Percentiles rank a stretch among this genome's conserved stretches.
Conservation (phyloP, 2,113 vertebrate species). For the Clinocottus analis region DNA sequence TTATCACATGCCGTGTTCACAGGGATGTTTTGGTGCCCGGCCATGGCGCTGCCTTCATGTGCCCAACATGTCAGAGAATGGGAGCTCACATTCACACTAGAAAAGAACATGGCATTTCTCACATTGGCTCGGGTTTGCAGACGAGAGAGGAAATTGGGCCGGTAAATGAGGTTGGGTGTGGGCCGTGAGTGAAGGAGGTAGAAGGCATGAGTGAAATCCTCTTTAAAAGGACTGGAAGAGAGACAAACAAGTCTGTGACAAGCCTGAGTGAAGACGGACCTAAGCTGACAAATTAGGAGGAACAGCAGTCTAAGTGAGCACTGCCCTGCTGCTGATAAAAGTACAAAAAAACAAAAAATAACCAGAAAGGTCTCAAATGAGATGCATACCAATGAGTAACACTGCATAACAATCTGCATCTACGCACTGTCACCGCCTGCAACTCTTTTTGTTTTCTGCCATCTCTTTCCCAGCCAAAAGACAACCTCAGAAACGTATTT, state of each 20-base stretch:
- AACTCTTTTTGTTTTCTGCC: neutral
- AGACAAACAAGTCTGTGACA: constrained; percentile 37
- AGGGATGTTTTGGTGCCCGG: constrained; percentile 4
- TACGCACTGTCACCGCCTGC: neutral
- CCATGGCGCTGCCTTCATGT: constrained; percentile 1
- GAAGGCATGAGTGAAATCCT: constrained; percentile 47
- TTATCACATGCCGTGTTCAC: constrained; percentile 5
- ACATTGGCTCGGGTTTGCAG: constrained; percentile 36
- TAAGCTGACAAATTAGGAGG: constrained; percentile 52
- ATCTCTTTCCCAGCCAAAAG: neutral
- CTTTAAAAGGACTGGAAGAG: constrained; percentile 27
- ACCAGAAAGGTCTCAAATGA: constrained; percentile 33
- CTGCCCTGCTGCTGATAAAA: constrained; percentile 16
- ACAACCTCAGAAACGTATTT: constrained; percentile 17
- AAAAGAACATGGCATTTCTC: constrained; percentile 43
- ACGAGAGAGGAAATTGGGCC: constrained; percentile 49
- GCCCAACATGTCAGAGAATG: constrained; percentile 32
- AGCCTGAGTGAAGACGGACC: constrained; percentile 46
- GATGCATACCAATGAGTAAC: constrained; percentile 15
- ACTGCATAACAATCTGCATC: constrained; percentile 20
- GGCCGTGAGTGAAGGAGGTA: constrained; percentile 10
- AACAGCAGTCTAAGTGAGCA: constrained; percentile 40
- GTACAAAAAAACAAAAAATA: neutral
- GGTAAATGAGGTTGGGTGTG: constrained; percentile 52
- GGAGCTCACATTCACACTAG: constrained; percentile 22